Evolutionary conservation across 2,113 vertebrate species (phyloP).

Genomic region (Opisthocomus hoazin): DNA sequence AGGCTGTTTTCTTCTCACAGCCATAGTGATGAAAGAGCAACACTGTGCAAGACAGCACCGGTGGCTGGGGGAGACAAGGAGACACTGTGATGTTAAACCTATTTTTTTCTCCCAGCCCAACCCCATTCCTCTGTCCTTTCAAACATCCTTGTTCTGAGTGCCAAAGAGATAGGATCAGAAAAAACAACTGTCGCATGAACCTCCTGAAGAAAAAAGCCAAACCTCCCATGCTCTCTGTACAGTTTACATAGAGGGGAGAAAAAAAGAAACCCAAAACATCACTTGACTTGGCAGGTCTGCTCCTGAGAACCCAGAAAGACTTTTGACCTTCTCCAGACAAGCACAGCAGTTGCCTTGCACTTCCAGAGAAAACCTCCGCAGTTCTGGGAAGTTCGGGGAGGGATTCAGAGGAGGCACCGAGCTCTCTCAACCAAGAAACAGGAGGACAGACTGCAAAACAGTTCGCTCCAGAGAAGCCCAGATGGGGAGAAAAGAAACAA

Average conservation of each 20-base stretch:
- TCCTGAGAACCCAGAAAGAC: not conserved
- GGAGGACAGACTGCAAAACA: not conserved
- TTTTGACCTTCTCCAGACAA: constrained; percentile 17
- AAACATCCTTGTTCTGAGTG: not conserved
- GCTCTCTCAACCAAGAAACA: not conserved
- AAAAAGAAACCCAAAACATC: constrained; percentile 1
- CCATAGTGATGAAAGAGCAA: not conserved
- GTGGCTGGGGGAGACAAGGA: not conserved
- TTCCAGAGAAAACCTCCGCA: not conserved
- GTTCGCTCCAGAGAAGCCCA: not conserved
- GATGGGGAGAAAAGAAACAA: not conserved
- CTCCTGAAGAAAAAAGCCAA: not conserved
- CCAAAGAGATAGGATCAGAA: constrained; percentile 17
- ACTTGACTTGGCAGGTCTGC: constrained; percentile 10
- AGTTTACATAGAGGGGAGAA: not conserved
- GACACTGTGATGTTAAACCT: not conserved
- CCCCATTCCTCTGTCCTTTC: constrained; percentile 2
- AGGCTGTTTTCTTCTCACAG: constrained; percentile 3
- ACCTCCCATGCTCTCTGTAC: not conserved
- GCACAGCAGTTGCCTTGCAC: rapidly evolving
- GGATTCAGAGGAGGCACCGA: not conserved
- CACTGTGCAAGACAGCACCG: not conserved
- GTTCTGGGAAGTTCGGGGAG: not conserved
- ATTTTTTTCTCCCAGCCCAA: not conserved
- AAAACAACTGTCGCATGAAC: not conserved